These are phyloP conservation scores for Cantharis flavilabris DNA, from an alignment of 2,888 invertebrate species.

Conservation along the genomic window DNA sequence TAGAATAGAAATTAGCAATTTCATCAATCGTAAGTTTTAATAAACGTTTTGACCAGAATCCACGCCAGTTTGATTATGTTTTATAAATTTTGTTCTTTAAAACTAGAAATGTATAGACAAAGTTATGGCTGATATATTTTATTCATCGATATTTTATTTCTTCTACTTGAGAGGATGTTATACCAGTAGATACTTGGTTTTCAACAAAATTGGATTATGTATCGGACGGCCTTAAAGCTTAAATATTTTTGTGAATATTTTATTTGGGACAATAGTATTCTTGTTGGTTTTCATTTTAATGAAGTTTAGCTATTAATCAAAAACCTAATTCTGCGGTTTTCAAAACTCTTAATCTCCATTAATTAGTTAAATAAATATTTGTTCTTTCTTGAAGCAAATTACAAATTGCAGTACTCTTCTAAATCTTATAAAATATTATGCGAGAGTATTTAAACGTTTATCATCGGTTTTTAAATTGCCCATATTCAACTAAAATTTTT, in stretches of 20 bases:
- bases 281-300: neutral
- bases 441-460: neutral
- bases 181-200: neutral
- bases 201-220: neutral
- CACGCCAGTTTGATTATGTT: neutral
- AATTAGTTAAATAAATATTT: constrained; percentile 20
- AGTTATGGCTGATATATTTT: too few relatives aligned
- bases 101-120: neutral
- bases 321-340: constrained; percentile 4
- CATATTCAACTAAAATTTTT: neutral
- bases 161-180: neutral
- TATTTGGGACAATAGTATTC: neutral
- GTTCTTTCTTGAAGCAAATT: constrained; percentile 6
- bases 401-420: neutral
- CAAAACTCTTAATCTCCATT: constrained; percentile 10
- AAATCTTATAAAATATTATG: neutral
- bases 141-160: neutral
- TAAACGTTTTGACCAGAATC: neutral
- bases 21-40: neutral
- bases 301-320: neutral
- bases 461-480: neutral
- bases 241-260: neutral
- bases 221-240: neutral
- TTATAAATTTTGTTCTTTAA: neutral
- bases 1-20: neutral